Base-by-base conservation (phyloP, 2,113 vertebrate species). In the Oryzias curvinotus region DNA sequence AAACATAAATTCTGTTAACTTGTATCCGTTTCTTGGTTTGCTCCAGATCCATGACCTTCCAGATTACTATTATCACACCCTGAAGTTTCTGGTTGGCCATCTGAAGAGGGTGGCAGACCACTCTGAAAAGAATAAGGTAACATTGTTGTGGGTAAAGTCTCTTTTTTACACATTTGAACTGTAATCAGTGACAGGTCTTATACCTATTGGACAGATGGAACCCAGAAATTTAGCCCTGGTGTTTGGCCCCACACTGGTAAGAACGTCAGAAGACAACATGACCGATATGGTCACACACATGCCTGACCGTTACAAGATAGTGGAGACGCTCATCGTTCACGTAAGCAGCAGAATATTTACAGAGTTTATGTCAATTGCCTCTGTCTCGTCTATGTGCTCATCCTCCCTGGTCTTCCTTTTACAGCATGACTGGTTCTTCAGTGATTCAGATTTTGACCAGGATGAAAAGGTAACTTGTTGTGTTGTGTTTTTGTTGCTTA, bases 201-300 rank as follows among this genome's bases (percentile, higher is more conserved):
- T 52, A 5, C 19, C 18, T 0, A 6, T 10, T 61, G 54, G 19
- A 30, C 85, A 99, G 97, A 99, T 98, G 97, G 96, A 99, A 56
- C 95, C 97, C 1, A 93, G 97, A 56, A 98, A 99, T 86, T 87
- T 98, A 71, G 97, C 97, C 0, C 85, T 98, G 84, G 96, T 99
- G 65, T 99, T 99, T 0, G 97, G 97, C 55, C 97, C 97, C 7
- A 99, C 97, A 0, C 83, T 98, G 80, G 97, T 99, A 61, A 87
- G 96, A 14, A 98, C 96, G 0, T 98, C 96, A 0, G 96, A 98
- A 82, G 97, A 98, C 91, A 99, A 97, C 84, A 99, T 99, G 97
- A 96, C 92, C 0, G 95, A 98, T 87, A 99, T 98, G 97, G 96
- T 99, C 82, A 98, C 95, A 0, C 97, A 99, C 89, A 98, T 98